Evolutionary conservation across 2,797 vertebrate species (phyloP), one percentile per base, ranked within the genome.

Genomic region (Microtus agrestis): DNA sequence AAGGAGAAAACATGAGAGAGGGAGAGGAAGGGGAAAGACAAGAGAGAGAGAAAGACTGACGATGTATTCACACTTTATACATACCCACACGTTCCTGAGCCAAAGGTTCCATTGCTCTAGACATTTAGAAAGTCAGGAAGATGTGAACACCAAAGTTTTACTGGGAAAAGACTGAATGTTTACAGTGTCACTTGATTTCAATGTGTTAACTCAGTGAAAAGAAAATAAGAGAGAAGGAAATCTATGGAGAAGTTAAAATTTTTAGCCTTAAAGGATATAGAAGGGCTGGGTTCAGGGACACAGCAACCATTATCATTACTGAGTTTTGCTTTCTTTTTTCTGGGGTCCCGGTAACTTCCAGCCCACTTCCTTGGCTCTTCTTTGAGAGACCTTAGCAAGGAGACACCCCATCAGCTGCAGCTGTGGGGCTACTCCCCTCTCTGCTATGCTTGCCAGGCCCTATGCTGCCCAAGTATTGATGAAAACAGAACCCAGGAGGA

Each of bases 351-450:
- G 9, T 51, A 25, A 4, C 69, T 51, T 77, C 56, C 31, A 67
- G 13, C 21, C 29, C 1, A 8, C 14, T 29, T 51, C 1, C 37
- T 81, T 43, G 2, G 12, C 0, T 77, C 65, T 48, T 5, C 9
- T 43, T 67, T 13, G 31, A 31, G 63, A 87, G 46, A 23, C 17
- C 6, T 71, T 31, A 23, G 6, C 2, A 27, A 4, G 3, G 27
- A 54, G 12, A 27, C 5, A 74, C 15, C 1, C 12, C 0, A 2
- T 51, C 2, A 0, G 6, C 19, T 67, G 5, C 15, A 23, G 31
- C 4, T 15, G 23, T 65, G 69, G 6, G 4, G 7, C 7, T 46
- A 0, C 5, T 8, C 1, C 1, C 34, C 34, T 56, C 59, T 85
- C 3, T 29, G 6, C 71, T 63, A 17, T 46, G 4, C 19, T 46